phyloP scores from a whole-genome alignment of 2,888 invertebrate genomes.

The Eupithecia centaureata region DNA sequence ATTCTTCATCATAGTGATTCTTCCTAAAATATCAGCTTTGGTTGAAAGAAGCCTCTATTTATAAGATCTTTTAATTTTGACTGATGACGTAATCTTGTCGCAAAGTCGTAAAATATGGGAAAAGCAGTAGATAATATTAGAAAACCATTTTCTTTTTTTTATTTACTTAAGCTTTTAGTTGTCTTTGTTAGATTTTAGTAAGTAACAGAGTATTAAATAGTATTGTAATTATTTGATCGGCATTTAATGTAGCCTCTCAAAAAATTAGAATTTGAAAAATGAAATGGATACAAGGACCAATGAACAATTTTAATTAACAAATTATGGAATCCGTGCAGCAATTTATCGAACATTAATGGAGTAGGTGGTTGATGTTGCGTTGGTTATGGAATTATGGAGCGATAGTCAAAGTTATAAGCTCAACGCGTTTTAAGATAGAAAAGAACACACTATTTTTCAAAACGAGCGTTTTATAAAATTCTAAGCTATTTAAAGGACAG shows the following conservation, averaged over 20 bases:
- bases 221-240: no score
- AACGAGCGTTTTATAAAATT: no score
- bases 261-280: no score
- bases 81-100: conserved; percentile 28
- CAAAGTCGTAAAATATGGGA: conserved; percentile 29
- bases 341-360: conserved; percentile 34
- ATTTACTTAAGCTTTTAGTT: neutral
- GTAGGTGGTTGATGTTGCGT: conserved; percentile 31
- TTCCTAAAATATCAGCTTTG: neutral
- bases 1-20: neutral
- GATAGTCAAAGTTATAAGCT: conserved; percentile 16
- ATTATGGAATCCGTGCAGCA: conserved; percentile 26
- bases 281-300: conserved; percentile 14
- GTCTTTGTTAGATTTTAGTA: no score
- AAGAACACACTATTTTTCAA: no score
- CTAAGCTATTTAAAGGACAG: no score
- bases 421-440: neutral
- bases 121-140: neutral
- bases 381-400: conserved; percentile 35
- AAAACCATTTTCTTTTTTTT: neutral
- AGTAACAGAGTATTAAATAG: no score
- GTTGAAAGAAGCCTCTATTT: neutral
- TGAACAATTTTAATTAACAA: conserved; percentile 28
- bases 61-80: conserved; percentile 18
- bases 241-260: no score